phyloP scores from a whole-genome alignment of 2,888 invertebrate genomes.

The Neria commutata region DNA sequence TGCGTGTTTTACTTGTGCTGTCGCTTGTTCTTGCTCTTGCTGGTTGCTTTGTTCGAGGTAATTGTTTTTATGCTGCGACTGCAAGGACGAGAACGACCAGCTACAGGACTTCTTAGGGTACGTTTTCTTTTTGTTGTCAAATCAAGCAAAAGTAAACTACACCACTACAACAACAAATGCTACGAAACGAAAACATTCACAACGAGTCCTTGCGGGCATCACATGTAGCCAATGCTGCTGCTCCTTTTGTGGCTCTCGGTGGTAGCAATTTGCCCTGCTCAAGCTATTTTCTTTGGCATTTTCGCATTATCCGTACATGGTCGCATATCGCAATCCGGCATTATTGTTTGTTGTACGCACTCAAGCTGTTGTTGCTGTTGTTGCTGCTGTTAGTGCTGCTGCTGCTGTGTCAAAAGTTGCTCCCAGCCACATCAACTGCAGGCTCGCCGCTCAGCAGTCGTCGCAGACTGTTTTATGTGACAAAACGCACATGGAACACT shows the following conservation, averaged over 20 bases:
- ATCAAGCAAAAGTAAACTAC: constrained; percentile 42
- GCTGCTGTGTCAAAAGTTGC: constrained; percentile 5
- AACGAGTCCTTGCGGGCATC: constrained; percentile 38
- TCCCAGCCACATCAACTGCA: constrained; percentile 1
- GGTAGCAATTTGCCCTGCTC: constrained; percentile 7
- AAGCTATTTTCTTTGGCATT: constrained; percentile 27
- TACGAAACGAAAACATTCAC: no score
- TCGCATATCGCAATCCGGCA: constrained; percentile 25
- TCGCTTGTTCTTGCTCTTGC: constrained; percentile 10
- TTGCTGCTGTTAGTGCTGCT: no score
- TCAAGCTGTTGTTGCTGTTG: constrained; percentile 4
- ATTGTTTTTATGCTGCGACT: constrained; percentile 33
- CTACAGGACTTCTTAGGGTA: constrained; percentile 25
- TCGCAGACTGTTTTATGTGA: constrained; percentile 1
- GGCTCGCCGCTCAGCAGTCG: not conserved
- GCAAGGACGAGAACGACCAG: constrained; percentile 30
- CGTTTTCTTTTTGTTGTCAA: constrained; percentile 44
- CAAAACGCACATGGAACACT: constrained; percentile 5
- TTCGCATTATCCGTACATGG: constrained; percentile 32
- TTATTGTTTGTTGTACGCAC: constrained; percentile 25
- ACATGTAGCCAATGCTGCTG: constrained; percentile 23
- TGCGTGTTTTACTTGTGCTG: constrained; percentile 14
- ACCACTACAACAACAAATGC: constrained; percentile 17
- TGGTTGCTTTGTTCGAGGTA: constrained; percentile 28
- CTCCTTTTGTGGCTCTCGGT: constrained; percentile 18